Evolutionary conservation across 53 echinoderm and acorn worm species (phyloP).

Genomic region (Echinarachnius parma): DNA sequence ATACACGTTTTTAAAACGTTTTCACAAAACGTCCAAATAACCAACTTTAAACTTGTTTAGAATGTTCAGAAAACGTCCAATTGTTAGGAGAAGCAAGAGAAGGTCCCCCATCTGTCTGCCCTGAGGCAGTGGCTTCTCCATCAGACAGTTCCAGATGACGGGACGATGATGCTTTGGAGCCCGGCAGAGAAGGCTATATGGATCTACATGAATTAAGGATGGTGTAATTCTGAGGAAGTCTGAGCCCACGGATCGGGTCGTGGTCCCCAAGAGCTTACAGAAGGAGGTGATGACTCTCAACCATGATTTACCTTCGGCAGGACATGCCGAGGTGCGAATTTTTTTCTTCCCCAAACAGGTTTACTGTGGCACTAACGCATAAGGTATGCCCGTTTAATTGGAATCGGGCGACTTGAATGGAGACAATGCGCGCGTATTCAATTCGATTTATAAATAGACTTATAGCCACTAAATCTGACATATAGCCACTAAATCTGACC

Average conservation of each 20-base stretch:
- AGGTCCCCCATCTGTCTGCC: background rate
- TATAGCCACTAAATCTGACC: no score
- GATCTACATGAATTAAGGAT: slow-evolving; percentile 44
- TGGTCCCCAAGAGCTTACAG: slow-evolving; percentile 43
- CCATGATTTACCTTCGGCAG: slow-evolving; percentile 63
- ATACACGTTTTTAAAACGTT: no score
- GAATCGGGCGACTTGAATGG: no score
- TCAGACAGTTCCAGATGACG: slow-evolving; percentile 32
- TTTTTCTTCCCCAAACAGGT: no score
- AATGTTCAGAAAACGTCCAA: no score
- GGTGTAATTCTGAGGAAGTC: slow-evolving; percentile 34
- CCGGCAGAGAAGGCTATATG: slow-evolving; percentile 38
- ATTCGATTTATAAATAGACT: no score
- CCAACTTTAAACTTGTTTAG: no score
- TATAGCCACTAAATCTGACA: no score
- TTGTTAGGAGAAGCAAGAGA: slow-evolving; percentile 20
- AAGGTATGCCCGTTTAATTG: no score
- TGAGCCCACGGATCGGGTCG: slow-evolving; percentile 1
- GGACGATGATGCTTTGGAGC: slow-evolving; percentile 29
- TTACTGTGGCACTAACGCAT: no score
- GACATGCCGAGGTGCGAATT: slow-evolving; percentile 54
- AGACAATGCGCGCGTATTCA: no score
- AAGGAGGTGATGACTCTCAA: slow-evolving; percentile 29
- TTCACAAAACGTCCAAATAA: no score
- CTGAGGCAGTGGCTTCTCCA: slow-evolving; percentile 25